Percentiles rank a stretch among this genome's conserved stretches.
These are phyloP conservation scores for Lineus longissimus DNA, from an alignment of 1,140 invertebrate species.

Conservation along the genomic window DNA sequence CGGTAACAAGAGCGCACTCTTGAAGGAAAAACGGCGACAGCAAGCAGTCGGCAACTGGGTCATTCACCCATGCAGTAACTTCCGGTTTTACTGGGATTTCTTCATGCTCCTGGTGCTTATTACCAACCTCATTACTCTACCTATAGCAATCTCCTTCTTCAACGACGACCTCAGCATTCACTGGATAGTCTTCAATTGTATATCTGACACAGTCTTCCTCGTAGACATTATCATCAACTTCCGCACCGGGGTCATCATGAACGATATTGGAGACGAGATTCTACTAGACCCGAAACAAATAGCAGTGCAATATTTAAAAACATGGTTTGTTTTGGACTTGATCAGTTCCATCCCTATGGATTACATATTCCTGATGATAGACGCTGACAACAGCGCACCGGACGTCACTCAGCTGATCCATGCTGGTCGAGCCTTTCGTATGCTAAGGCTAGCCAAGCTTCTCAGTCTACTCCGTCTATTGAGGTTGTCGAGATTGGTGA, in stretches of 20 bases:
- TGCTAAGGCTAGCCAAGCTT: slow-evolving; percentile 92
- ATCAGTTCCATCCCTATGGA: slow-evolving; percentile 98
- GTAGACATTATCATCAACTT: slow-evolving; percentile 99
- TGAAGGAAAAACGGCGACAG: slow-evolving; percentile 25
- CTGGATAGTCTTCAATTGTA: slow-evolving; percentile 99
- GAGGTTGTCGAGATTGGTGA: too few species aligned
- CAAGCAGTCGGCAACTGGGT: slow-evolving; percentile 23
- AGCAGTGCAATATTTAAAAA: slow-evolving; percentile 95
- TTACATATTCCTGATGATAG: slow-evolving; percentile 99
- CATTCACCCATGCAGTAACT: slow-evolving; percentile 36
- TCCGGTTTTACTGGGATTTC: slow-evolving; percentile 98
- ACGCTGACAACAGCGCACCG: slow-evolving; percentile 57
- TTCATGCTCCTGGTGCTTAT: slow-evolving; percentile 97
- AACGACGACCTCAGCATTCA: slow-evolving; percentile 96
- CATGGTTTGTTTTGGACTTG: slow-evolving; percentile 99
- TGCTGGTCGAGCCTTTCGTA: slow-evolving; percentile 77
- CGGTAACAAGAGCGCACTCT: slow-evolving; percentile 23
- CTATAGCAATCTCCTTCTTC: slow-evolving; percentile 94
- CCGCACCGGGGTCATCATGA: slow-evolving; percentile 99
- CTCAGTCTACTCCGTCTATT: slow-evolving; percentile 91
- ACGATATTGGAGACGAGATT: slow-evolving; percentile 90
- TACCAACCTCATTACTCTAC: slow-evolving; percentile 96
- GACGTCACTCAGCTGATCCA: slow-evolving; percentile 48
- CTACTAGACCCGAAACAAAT: slow-evolving; percentile 98
- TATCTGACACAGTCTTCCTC: slow-evolving; percentile 99